Base-by-base conservation (phyloP, 2,113 vertebrate species). In the Camarhynchus parvulus region DNA sequence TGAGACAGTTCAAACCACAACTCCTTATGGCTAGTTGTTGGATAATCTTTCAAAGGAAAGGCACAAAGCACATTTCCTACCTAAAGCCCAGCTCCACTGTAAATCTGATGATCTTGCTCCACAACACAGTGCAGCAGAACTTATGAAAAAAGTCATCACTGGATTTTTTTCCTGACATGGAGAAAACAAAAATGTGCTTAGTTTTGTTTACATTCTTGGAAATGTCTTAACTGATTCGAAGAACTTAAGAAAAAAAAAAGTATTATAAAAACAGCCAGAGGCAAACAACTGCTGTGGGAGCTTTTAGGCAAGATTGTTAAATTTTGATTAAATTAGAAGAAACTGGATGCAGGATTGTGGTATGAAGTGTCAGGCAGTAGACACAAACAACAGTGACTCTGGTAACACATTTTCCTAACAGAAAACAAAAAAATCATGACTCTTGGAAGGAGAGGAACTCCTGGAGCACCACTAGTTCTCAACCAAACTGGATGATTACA, bases 351-450 rank as follows among this genome's bases (percentile, higher is more conserved):
- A 74, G 30, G 22, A 52, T 74, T 85, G 78, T 92, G 47, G 69
- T 90, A 83, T 69, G 73, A 92, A 89, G 80, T 41, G 41, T 86
- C 83, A 81, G 91, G 49, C 68, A 68, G 80, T 55, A 83, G 89
- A 89, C 61, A 81, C 76, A 92, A 96, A 88, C 55, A 94, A 68
- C 70, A 73, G 55, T 39, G 52, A n/a, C 62, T 95, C 55, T 68
- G 37, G 80, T 89, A 92, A 92, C 35, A 42, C 5, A 20, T 63
- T 74, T 90, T 90, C 28, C 42, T 58, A 80, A 83, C 21, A 62
- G 70, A 85, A 58, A 88, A 83, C 49, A 95, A 67, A 76, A 75
- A 62, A 61, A 33, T 44, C 7, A 33, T 28, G 42, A 25, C 12
- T 83, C 82, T 90, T 76, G 72, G 82, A 93, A 83, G 37, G 9